phyloP scores from a whole-genome alignment of 2,888 invertebrate species.

The Chrysotoxum bicinctum region DNA sequence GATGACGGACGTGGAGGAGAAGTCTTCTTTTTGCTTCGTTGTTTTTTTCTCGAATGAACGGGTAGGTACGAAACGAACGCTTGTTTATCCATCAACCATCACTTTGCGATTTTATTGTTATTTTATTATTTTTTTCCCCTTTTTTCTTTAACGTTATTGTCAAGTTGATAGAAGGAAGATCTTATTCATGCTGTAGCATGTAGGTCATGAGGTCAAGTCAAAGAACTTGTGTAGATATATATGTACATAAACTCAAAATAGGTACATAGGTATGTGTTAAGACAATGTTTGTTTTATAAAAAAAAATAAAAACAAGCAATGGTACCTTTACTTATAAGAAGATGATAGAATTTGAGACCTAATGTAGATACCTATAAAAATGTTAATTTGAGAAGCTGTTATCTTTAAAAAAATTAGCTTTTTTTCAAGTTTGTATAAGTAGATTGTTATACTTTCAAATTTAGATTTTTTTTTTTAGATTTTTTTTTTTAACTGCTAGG shows the following conservation, averaged over 20 bases:
- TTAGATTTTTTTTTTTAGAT: too few relatives aligned
- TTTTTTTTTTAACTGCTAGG: too few relatives aligned
- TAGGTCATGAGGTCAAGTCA: constrained; percentile 53
- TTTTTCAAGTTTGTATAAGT: too few relatives aligned
- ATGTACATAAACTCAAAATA: constrained; percentile 11
- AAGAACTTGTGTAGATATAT: background rate
- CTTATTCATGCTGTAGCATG: constrained; percentile 40
- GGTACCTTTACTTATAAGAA: too few relatives aligned
- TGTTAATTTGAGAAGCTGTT: too few relatives aligned
- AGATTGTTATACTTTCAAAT: too few relatives aligned
- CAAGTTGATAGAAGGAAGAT: constrained; percentile 34
- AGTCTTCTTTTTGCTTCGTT: constrained; percentile 38
- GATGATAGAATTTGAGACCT: too few relatives aligned
- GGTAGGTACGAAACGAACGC: background rate
- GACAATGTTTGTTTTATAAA: constrained; percentile 33
- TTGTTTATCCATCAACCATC: constrained; percentile 28
- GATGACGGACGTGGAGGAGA: background rate
- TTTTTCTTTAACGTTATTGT: constrained; percentile 5
- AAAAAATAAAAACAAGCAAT: too few relatives aligned
- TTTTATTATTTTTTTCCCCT: constrained; percentile 36
- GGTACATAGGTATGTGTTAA: too few relatives aligned
- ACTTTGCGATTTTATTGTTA: constrained; percentile 66
- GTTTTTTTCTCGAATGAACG: constrained; percentile 34
- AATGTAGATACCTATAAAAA: too few relatives aligned
- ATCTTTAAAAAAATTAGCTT: too few relatives aligned